These are phyloP conservation scores for Crotalus tigris DNA, from an alignment of 2,113 vertebrate genomes.

Conservation along the genomic window DNA sequence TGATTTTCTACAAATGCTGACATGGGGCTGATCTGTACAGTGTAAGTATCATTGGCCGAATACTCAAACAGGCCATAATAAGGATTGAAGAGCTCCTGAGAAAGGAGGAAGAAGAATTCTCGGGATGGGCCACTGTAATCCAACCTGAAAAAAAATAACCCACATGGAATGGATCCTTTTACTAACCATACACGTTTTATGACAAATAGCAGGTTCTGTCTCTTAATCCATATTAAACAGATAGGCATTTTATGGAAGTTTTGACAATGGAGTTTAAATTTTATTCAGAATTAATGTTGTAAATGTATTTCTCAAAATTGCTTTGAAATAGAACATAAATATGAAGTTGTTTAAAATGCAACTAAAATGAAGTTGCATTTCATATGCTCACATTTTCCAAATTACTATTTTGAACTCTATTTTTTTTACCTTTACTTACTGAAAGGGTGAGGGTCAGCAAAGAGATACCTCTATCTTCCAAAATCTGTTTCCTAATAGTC, in stretches of 20 bases:
- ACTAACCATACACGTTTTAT: neutral
- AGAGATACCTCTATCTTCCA: neutral
- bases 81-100: slow-evolving; percentile 98
- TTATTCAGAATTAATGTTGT: neutral
- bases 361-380: neutral
- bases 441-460: neutral
- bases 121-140: slow-evolving; percentile 97
- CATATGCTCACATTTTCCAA: neutral
- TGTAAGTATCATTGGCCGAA: slow-evolving; percentile 97
- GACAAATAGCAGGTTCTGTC: neutral
- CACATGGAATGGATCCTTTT: slow-evolving; percentile 32
- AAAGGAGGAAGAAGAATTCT: slow-evolving; percentile 98
- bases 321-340: neutral
- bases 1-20: slow-evolving; percentile 98
- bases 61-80: slow-evolving; percentile 98
- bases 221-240: neutral
- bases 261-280: neutral
- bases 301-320: neutral
- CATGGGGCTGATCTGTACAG: slow-evolving; percentile 98
- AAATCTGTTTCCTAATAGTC: neutral
- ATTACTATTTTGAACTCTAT: neutral
- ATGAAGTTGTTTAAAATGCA: neutral
- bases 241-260: neutral
- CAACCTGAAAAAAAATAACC: slow-evolving; percentile 75
- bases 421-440: neutral